Conservation (phyloP, 2,888 invertebrate genomes). For the Mythimna vitellina region DNA sequence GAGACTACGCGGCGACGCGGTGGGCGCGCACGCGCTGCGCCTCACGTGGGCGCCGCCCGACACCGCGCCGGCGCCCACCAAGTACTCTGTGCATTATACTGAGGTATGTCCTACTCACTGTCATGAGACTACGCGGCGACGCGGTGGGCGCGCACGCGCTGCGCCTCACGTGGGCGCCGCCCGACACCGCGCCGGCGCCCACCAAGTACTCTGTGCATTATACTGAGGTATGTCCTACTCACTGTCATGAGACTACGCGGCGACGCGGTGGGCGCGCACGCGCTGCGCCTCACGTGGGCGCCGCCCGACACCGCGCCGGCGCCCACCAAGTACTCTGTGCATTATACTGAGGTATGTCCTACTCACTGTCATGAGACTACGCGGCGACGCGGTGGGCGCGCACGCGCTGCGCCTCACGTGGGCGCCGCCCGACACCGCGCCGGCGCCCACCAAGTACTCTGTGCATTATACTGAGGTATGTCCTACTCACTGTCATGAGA, state of each 20-base stretch:
- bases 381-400: constrained; percentile 93
- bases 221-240: constrained; percentile 72
- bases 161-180: constrained; percentile 95
- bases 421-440: constrained; percentile 92
- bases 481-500: constrained; percentile 74
- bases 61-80: constrained; percentile 62
- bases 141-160: constrained; percentile 94
- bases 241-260: constrained; percentile 90
- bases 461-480: constrained; percentile 81
- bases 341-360: constrained; percentile 78
- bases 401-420: constrained; percentile 94
- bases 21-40: constrained; percentile 93
- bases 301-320: constrained; percentile 89
- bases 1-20: constrained; percentile 92
- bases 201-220: constrained; percentile 80
- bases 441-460: constrained; percentile 74
- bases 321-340: constrained; percentile 77
- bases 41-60: constrained; percentile 95
- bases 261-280: constrained; percentile 93
- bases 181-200: constrained; percentile 77
- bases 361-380: constrained; percentile 85
- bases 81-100: constrained; percentile 81
- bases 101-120: constrained; percentile 68
- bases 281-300: constrained; percentile 95
- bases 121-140: constrained; percentile 91